Evolutionary conservation across 2,888 invertebrate species (phyloP).

Genomic region (Lochmaea capreae): DNA sequence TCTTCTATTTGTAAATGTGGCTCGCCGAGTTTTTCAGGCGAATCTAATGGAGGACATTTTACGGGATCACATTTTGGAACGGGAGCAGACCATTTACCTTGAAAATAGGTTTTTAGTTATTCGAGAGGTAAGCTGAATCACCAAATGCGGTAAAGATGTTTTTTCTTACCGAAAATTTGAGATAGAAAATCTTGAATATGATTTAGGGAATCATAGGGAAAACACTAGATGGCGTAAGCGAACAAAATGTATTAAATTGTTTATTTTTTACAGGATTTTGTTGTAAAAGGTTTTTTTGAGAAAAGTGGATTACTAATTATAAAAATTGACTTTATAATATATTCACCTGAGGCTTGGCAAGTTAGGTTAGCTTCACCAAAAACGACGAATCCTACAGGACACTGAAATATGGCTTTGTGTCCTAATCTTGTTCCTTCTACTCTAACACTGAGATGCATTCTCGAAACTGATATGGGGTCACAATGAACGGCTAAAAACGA

Average conservation of each 20-base stretch:
- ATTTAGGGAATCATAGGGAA: too few species aligned
- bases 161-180: too few species aligned
- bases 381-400: constrained; percentile 83
- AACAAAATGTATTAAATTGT: too few species aligned
- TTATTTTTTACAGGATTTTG: too few species aligned
- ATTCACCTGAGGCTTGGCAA: constrained; percentile 81
- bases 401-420: constrained; percentile 80
- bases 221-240: too few species aligned
- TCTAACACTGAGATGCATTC: constrained; percentile 75
- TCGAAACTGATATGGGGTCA: constrained; percentile 72
- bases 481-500: constrained; percentile 71
- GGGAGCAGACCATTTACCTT: constrained; percentile 82
- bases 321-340: neutral
- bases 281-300: too few species aligned
- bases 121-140: too few species aligned
- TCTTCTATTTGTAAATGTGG: constrained; percentile 81
- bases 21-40: constrained; percentile 74
- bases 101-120: neutral
- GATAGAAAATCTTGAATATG: too few species aligned
- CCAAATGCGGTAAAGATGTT: too few species aligned
- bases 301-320: too few species aligned
- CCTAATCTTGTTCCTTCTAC: constrained; percentile 84
- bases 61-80: constrained; percentile 82
- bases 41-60: constrained; percentile 78
- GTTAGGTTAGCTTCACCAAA: constrained; percentile 82